A percentile compares a stretch with the other conserved stretches of the same genome.
Evolutionary conservation across 2,113 vertebrate genomes (phyloP).

Genomic region (Coreoperca whiteheadi): DNA sequence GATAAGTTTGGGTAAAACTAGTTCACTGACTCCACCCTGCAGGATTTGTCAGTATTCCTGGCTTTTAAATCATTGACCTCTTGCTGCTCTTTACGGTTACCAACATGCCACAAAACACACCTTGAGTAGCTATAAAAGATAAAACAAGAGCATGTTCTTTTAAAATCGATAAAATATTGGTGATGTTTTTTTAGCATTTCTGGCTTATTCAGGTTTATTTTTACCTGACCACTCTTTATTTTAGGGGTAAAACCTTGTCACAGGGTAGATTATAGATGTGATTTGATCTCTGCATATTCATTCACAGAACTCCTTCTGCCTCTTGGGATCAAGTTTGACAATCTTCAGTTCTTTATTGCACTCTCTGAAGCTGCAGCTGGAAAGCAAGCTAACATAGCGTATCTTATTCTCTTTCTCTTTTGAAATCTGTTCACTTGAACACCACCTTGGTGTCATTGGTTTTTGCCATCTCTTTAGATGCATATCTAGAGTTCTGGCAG

Average conservation of each 20-base stretch:
- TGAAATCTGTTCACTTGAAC: neutral
- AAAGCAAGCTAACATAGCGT: neutral
- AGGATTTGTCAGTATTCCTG: neutral
- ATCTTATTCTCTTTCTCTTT: neutral
- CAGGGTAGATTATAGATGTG: too few species aligned
- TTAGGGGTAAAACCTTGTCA: too few species aligned
- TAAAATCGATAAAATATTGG: neutral
- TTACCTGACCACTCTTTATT: too few species aligned
- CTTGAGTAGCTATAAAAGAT: neutral
- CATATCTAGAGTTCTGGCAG: neutral
- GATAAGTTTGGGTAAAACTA: neutral
- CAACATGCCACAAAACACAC: neutral
- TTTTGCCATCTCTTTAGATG: neutral
- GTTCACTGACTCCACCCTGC: neutral
- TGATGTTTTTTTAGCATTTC: neutral
- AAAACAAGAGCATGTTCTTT: neutral
- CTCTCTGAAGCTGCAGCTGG: neutral
- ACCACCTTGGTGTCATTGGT: neutral
- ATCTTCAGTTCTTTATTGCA: neutral
- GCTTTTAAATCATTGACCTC: neutral
- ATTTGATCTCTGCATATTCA: neutral
- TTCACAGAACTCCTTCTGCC: neutral
- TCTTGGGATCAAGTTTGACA: neutral
- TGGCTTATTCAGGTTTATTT: neutral
- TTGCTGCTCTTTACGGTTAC: neutral